Evolutionary conservation across 2,888 invertebrate genomes (phyloP), one percentile per base, ranked within the genome.

Genomic region (Nymphalis c-album): DNA sequence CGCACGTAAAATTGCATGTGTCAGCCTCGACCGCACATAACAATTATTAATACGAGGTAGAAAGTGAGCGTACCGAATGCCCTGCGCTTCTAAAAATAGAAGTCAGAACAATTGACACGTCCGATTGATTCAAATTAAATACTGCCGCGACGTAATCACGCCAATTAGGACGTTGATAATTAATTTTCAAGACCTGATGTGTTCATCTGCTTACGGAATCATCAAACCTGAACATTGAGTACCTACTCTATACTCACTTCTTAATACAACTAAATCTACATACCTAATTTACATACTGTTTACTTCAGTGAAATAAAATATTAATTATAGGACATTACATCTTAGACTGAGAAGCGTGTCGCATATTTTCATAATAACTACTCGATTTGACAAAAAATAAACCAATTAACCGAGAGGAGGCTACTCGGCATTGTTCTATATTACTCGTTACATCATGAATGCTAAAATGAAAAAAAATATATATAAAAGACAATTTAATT

Each of bases 1-100:
- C 80, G 85, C 92, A 92, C 92, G 92, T 92, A 91, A 89, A 91
- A 89, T 92, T 92, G 92, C 92, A 91, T 91, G 92, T 78, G 85
- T 77, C 78, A 75, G 76, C 76, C 85, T 77, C 78, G 75, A 75
- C 76, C 85, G 85, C 85, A 88, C 91, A 90, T 91, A 89, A 90
- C 88, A 91, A 91, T 91, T 57, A 57, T 57, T 90, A 91, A 91
- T 89, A 87, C 85, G 76, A 80, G 85, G 85, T 91, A 91, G 91
- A 91, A 91, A 92, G 91, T 86, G 86, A 89, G 80, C 86, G 86
- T 80, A 82, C 77, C 81, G 77, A 78, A 81, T 80, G 79, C 79
- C 83, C 82, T 82, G 85, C 85, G 80, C 81, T 82, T 80, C 84
- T 80, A 79, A 72, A 88, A 86, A 90, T 86, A 90, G 90, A 80